Evolutionary conservation across 2,888 invertebrate genomes (phyloP).

Genomic region (Dryomyza anilis): DNA sequence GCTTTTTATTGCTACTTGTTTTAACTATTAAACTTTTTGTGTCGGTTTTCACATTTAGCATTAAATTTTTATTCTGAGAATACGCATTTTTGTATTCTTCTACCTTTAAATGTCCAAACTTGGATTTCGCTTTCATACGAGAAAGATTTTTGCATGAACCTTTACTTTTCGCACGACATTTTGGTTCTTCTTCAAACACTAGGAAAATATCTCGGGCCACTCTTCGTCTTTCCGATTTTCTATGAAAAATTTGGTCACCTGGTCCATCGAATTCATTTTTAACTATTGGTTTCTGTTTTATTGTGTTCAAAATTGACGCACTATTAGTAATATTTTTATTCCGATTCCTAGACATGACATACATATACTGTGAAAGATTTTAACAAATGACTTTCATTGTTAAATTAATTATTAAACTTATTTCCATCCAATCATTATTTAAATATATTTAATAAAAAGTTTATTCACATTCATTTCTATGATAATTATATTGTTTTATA

Average conservation of each 20-base stretch:
- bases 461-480: neutral
- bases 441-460: neutral
- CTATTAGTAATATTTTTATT: neutral
- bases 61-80: neutral
- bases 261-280: slow-evolving; percentile 47
- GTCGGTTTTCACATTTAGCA: slow-evolving; percentile 47
- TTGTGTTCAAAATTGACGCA: neutral
- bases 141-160: slow-evolving; percentile 47
- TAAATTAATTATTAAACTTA: neutral
- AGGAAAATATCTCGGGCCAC: slow-evolving; percentile 59
- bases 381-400: neutral
- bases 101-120: slow-evolving; percentile 39
- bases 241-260: slow-evolving; percentile 43
- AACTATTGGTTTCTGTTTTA: slow-evolving; percentile 12
- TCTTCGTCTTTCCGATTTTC: slow-evolving; percentile 59
- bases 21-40: neutral
- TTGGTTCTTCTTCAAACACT: slow-evolving; percentile 57
- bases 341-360: neutral
- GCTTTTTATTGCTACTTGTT: neutral
- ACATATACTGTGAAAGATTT: neutral
- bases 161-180: slow-evolving; percentile 45
- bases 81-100: slow-evolving; percentile 33
- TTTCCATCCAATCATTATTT: neutral
- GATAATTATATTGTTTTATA: slow-evolving; percentile 14
- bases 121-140: slow-evolving; percentile 47